These are phyloP conservation scores for Acholoe squamosa DNA, from an alignment of 2,888 invertebrate genomes.

Conservation along the genomic window DNA sequence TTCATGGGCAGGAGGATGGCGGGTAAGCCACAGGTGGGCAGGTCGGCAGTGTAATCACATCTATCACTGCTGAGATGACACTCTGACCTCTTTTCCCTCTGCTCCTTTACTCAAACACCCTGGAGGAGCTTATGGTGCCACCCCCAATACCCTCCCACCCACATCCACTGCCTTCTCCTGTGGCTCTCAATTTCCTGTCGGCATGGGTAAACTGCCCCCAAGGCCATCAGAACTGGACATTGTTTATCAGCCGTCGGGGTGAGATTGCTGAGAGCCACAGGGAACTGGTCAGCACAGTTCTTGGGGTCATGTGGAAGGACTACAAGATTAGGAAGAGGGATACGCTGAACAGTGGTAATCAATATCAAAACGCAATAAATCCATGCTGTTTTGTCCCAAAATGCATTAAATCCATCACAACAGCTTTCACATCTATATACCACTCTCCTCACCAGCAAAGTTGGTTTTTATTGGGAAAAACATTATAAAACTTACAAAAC, in stretches of 20 bases:
- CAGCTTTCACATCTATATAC: neutral
- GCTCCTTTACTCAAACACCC: slow-evolving; percentile 4
- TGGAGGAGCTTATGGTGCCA: neutral
- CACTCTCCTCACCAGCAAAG: no score
- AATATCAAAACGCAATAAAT: no score
- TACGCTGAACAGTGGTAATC: neutral
- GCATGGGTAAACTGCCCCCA: neutral
- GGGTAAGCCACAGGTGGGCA: neutral
- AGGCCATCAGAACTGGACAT: neutral
- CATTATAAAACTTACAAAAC: no score
- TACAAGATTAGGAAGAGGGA: neutral
- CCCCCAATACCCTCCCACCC: neutral
- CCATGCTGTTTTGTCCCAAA: no score
- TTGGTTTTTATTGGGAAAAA: no score
- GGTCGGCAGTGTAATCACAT: slow-evolving; percentile 14
- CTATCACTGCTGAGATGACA: slow-evolving; percentile 20
- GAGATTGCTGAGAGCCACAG: neutral
- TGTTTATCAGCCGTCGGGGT: neutral
- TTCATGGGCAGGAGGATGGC: neutral
- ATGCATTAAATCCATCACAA: no score
- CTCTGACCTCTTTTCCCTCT: neutral
- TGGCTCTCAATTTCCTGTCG: slow-evolving; percentile 20
- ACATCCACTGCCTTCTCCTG: neutral
- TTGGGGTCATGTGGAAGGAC: neutral
- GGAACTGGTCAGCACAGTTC: neutral